Evolutionary conservation across 2,888 invertebrate genomes (phyloP).

Genomic region (Crepidodera aurea): DNA sequence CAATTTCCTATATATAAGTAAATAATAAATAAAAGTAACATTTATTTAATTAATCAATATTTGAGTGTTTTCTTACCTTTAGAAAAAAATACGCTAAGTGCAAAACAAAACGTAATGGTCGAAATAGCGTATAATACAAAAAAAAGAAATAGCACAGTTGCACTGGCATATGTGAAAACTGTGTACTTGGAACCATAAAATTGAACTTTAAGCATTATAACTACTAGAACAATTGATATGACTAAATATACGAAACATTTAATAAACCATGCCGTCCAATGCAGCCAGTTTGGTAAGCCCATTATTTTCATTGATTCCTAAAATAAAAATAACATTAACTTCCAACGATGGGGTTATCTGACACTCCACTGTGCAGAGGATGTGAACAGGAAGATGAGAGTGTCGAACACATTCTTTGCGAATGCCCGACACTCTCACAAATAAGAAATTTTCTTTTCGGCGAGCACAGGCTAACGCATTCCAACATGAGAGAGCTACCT

Average conservation of each 20-base stretch:
- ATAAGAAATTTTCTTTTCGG: too few relatives aligned
- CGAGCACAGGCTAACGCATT: too few relatives aligned
- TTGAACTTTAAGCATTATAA: slow-evolving; percentile 62
- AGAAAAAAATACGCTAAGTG: slow-evolving; percentile 80
- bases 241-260: slow-evolving; percentile 75
- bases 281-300: slow-evolving; percentile 84
- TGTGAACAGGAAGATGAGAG: too few relatives aligned
- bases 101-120: slow-evolving; percentile 79
- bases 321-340: slow-evolving; percentile 32
- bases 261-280: slow-evolving; percentile 86
- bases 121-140: slow-evolving; percentile 74
- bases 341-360: too few relatives aligned
- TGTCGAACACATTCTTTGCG: too few relatives aligned
- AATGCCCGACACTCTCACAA: too few relatives aligned
- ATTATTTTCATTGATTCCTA: slow-evolving; percentile 89
- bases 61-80: slow-evolving; percentile 70
- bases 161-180: slow-evolving; percentile 74
- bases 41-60: too few relatives aligned
- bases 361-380: too few relatives aligned
- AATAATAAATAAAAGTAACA: background rate
- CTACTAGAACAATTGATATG: slow-evolving; percentile 60
- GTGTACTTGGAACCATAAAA: slow-evolving; percentile 61
- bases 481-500: too few relatives aligned
- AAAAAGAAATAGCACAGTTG: slow-evolving; percentile 72
- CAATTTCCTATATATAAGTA: too few relatives aligned